phyloP scores from a whole-genome alignment of 2,888 invertebrate genomes.

The Polymixis flavicincta region DNA sequence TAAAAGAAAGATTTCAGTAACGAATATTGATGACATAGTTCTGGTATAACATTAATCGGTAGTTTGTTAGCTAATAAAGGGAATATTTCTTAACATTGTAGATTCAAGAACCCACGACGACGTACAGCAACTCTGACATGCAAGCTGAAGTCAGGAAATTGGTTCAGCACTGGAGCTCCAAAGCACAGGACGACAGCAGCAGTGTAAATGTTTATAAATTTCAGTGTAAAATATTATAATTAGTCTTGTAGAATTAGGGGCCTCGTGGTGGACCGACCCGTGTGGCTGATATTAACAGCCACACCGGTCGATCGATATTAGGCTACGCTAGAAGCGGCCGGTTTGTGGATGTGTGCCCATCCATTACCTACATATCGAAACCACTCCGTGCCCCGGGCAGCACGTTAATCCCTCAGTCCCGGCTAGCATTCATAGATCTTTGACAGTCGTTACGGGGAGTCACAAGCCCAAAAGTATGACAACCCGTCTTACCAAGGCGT shows the following conservation, averaged over 20 bases:
- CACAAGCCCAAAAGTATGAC: not conserved
- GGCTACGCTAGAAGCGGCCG: not conserved
- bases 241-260: not conserved
- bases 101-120: conserved; percentile 13
- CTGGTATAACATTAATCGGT: not conserved
- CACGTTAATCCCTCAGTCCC: not conserved
- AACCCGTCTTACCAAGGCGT: not conserved
- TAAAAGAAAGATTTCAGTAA: not conserved
- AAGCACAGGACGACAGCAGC: no score
- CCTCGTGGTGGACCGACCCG: not conserved
- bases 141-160: not conserved
- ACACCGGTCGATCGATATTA: not conserved
- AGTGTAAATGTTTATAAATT: not conserved
- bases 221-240: not conserved
- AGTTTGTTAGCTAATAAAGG: not conserved
- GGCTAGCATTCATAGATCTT: not conserved
- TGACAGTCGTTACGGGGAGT: not conserved
- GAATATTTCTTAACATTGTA: not conserved
- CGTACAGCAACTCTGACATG: not conserved
- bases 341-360: no score
- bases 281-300: no score
- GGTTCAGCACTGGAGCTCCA: not conserved
- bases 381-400: not conserved
- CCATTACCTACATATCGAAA: no score
- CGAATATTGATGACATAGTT: not conserved